Evolutionary conservation across 2,797 vertebrate genomes (phyloP), one percentile per base, ranked within the genome.

Genomic region (Tapera naevia): DNA sequence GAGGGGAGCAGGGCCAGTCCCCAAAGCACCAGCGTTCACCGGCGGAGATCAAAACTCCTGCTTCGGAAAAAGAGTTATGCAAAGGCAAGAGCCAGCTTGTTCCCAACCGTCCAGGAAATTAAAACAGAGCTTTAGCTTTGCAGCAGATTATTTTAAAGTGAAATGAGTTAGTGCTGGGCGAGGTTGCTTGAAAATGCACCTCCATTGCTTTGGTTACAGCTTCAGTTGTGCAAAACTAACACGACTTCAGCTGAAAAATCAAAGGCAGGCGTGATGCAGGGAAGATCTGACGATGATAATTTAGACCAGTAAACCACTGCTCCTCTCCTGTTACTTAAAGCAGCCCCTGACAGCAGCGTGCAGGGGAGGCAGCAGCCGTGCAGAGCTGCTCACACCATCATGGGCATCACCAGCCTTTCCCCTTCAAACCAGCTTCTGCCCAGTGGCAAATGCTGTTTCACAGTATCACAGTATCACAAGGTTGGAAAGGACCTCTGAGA

Each of bases 71-170:
- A 61, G 62, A 35, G 0, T 30, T 21, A 21, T 2, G 54, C 17
- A 6, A 41, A 57, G 7, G 19, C 87, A 13, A 65, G n/a, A 37
- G 43, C 54, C 18, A 0, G 4, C 23, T 45, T 37, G 56, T 67
- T 72, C 61, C 85, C 60, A 41, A 30, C 27, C 9, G 37, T 35
- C 88, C 90, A 76, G 93, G 86, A 95, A 95, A 92, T 91, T 21
- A 94, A 86, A 91, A 10, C 69, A 19, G 80, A 66, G 88, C 83
- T 65, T 15, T 54, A 70, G 74, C 81, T 87, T 82, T 64, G 64
- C 83, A 21, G 57, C 64, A 39, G 74, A 13, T n/a, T 13, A 7
- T 64, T 80, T 67, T 48, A 1, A 46, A 33, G 72, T 33, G 28
- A 53, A 72, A 69, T n/a, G 60, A 74, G 33, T 60, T 84, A 13